phyloP scores from a whole-genome alignment of 2,888 invertebrate species.

The Rhamnusium bicolor region DNA sequence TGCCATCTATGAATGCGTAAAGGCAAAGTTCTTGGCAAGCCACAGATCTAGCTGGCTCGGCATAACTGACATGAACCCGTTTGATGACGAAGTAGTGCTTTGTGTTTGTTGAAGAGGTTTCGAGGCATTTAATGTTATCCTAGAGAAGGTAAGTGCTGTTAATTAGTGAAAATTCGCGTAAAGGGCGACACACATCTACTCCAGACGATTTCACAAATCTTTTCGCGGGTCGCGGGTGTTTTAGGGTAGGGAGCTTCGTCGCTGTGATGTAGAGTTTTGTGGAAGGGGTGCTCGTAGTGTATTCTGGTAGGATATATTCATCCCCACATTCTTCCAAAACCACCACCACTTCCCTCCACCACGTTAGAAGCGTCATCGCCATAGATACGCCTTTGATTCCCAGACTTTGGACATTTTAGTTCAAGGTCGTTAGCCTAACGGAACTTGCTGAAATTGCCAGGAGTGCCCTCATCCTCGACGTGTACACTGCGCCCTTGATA shows the following conservation, averaged over 20 bases:
- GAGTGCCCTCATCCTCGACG: constrained; percentile 1
- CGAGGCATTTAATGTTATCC: constrained; percentile 22
- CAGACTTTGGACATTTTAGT: constrained; percentile 53
- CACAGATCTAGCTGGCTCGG: constrained; percentile 46
- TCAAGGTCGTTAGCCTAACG: constrained; percentile 68
- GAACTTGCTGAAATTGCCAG: constrained; percentile 42
- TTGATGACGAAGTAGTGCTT: constrained; percentile 66
- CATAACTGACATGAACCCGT: constrained; percentile 63
- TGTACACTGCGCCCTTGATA: neutral
- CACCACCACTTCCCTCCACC: constrained; percentile 71
- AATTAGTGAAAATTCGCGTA: constrained; percentile 35
- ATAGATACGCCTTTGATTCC: constrained; percentile 64
- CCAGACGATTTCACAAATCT: constrained; percentile 67
- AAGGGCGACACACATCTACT: constrained; percentile 54
- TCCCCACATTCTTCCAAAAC: constrained; percentile 71
- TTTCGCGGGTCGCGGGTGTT: constrained; percentile 69
- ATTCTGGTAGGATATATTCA: constrained; percentile 72
- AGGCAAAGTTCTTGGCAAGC: constrained; percentile 59
- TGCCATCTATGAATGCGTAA: constrained; percentile 64
- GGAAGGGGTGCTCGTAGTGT: constrained; percentile 71
- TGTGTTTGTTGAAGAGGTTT: constrained; percentile 44
- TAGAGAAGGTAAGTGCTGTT: constrained; percentile 54
- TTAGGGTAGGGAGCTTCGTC: constrained; percentile 72
- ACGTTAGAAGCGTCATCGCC: constrained; percentile 69
- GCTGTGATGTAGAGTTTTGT: constrained; percentile 71